Conservation (phyloP, 1,140 invertebrate species). For the Heliothis subflexa region DNA sequence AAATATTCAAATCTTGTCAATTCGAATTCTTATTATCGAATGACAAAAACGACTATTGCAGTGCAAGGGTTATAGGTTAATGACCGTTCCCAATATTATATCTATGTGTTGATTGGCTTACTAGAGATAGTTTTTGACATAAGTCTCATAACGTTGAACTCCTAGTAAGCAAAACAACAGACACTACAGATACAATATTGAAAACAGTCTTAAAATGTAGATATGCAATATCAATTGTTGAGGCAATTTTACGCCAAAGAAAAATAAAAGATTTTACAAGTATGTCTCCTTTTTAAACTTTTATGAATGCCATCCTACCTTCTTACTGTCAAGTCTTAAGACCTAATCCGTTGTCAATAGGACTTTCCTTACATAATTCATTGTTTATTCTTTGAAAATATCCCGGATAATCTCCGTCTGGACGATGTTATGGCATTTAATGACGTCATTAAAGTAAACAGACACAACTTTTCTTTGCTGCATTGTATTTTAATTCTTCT, state of each 20-base stretch:
- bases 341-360: constrained; percentile 35
- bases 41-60: neutral
- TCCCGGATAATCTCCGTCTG: constrained; percentile 57
- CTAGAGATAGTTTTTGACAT: too few species aligned
- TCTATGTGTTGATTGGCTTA: too few species aligned
- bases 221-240: neutral
- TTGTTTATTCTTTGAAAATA: constrained; percentile 46
- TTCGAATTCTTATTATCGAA: neutral
- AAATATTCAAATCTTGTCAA: constrained; percentile 17
- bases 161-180: too few species aligned
- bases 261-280: neutral
- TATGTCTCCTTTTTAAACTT: neutral
- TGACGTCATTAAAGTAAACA: constrained; percentile 65
- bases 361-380: constrained; percentile 41
- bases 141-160: too few species aligned
- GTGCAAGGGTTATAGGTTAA: neutral
- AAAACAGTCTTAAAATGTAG: neutral
- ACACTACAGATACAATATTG: too few species aligned
- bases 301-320: neutral
- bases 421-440: constrained; percentile 56
- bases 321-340: constrained; percentile 23
- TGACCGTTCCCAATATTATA: too few species aligned
- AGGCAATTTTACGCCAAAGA: neutral
- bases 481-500: constrained; percentile 54
- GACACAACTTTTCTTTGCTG: constrained; percentile 61